These are phyloP conservation scores for Drosophila neocordata DNA, from an alignment of 1,140 invertebrate genomes.

Conservation along the genomic window DNA sequence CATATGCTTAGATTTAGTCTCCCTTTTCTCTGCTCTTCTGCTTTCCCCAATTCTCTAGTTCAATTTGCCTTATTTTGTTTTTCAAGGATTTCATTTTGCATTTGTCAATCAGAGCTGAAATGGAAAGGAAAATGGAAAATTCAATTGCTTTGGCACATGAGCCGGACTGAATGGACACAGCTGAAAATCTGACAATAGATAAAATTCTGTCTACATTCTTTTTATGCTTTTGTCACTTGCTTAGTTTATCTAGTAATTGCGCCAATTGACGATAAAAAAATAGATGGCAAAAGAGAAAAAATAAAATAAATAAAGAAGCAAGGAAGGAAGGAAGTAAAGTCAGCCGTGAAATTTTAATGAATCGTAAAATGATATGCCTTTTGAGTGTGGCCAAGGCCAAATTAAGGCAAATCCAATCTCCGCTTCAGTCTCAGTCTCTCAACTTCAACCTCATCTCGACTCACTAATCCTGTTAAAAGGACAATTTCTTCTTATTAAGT, in stretches of 20 bases:
- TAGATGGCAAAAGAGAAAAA: background rate
- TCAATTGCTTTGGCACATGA: slow-evolving; percentile 1
- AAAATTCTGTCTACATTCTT: background rate
- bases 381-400: slow-evolving; percentile 62
- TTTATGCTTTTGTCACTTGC: too few species aligned
- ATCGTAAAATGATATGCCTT: slow-evolving; percentile 78
- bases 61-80: background rate
- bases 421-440: slow-evolving; percentile 38
- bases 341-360: slow-evolving; percentile 81
- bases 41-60: background rate
- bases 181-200: background rate
- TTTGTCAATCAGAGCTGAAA: slow-evolving; percentile 5
- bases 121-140: background rate
- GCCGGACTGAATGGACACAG: slow-evolving; percentile 1
- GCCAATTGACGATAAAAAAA: slow-evolving; percentile 56
- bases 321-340: slow-evolving; percentile 48
- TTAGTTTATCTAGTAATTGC: slow-evolving; percentile 38
- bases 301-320: slow-evolving; percentile 4
- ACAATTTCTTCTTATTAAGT: slow-evolving; percentile 76
- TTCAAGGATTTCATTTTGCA: background rate
- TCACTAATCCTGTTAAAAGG: slow-evolving; percentile 46
- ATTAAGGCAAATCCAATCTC: slow-evolving; percentile 55
- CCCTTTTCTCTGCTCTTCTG: too few species aligned
- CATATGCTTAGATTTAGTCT: background rate
- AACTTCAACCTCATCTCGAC: slow-evolving; percentile 32